Evolutionary conservation across 2,797 vertebrate genomes (phyloP).

Genomic region (Thripadectes ignobilis): DNA sequence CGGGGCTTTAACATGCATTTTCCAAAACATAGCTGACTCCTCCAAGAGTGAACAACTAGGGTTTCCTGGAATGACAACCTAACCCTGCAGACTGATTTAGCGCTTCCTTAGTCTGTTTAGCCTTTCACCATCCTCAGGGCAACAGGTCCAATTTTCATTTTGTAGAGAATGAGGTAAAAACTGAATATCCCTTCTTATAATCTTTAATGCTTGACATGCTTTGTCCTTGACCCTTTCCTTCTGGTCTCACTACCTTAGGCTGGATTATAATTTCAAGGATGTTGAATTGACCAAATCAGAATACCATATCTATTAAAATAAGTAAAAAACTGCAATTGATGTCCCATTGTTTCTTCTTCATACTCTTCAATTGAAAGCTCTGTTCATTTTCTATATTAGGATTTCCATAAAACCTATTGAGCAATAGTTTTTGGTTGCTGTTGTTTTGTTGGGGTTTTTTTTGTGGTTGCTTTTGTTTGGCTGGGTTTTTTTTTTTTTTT

Average conservation of each 20-base stretch:
- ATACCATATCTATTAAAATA: not conserved
- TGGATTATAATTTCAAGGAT: not conserved
- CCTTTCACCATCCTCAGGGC: not conserved
- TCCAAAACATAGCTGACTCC: not conserved
- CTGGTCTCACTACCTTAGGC: not conserved
- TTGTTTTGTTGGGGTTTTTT: too few species aligned
- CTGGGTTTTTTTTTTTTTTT: too few species aligned
- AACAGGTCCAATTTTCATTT: not conserved
- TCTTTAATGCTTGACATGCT: not conserved
- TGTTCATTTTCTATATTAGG: not conserved
- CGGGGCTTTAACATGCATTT: not conserved
- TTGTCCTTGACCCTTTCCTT: not conserved
- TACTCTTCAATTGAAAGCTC: not conserved
- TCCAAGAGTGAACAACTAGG: not conserved
- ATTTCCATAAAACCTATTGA: not conserved
- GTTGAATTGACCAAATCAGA: not conserved
- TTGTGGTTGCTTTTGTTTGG: not conserved
- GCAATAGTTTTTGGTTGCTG: not conserved
- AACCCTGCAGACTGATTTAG: not conserved
- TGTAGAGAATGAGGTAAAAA: not conserved
- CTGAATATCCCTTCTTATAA: not conserved
- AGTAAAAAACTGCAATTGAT: not conserved
- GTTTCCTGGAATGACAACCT: not conserved
- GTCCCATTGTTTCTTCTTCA: not conserved
- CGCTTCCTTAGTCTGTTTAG: not conserved